These are phyloP conservation scores for Saxidomus purpurata DNA, from an alignment of 1,140 invertebrate genomes.

Conservation along the genomic window DNA sequence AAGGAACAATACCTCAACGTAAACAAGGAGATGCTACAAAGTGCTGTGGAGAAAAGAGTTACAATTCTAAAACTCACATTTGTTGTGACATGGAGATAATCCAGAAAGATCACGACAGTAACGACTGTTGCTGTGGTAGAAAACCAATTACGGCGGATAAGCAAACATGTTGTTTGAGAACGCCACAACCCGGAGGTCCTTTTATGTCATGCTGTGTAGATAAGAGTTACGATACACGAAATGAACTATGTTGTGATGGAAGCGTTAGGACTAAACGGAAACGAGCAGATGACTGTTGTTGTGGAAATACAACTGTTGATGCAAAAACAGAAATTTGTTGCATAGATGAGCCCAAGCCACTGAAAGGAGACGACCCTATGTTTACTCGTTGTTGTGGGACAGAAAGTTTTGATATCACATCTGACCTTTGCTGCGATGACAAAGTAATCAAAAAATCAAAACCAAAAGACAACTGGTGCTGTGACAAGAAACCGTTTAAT, in stretches of 20 bases:
- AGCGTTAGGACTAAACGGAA: constrained; percentile 17
- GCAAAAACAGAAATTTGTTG: constrained; percentile 59
- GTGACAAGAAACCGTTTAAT: constrained; percentile 29
- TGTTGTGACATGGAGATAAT: constrained; percentile 49
- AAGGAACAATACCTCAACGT: constrained; percentile 20
- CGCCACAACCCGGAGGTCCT: constrained; percentile 45
- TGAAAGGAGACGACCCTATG: constrained; percentile 8
- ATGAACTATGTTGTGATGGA: constrained; percentile 51
- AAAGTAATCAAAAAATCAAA: constrained; percentile 38
- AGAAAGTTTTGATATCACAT: constrained; percentile 41
- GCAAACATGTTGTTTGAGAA: constrained; percentile 56
- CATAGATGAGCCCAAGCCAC: constrained; percentile 26
- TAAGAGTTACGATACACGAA: constrained; percentile 50
- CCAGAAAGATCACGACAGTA: constrained; percentile 32
- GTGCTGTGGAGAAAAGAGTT: constrained; percentile 60
- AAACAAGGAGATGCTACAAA: constrained; percentile 43
- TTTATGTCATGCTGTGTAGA: constrained; percentile 55
- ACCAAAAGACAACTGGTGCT: constrained; percentile 56
- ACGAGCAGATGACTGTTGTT: constrained; percentile 48
- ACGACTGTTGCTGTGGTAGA: constrained; percentile 53
- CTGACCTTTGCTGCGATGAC: constrained; percentile 57
- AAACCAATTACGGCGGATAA: constrained; percentile 14
- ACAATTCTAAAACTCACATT: constrained; percentile 56
- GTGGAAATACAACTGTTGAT: constrained; percentile 58
- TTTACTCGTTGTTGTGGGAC: constrained; percentile 22